Evolutionary conservation across 2,113 vertebrate species (phyloP).

Genomic region (Engraulis encrasicolus): DNA sequence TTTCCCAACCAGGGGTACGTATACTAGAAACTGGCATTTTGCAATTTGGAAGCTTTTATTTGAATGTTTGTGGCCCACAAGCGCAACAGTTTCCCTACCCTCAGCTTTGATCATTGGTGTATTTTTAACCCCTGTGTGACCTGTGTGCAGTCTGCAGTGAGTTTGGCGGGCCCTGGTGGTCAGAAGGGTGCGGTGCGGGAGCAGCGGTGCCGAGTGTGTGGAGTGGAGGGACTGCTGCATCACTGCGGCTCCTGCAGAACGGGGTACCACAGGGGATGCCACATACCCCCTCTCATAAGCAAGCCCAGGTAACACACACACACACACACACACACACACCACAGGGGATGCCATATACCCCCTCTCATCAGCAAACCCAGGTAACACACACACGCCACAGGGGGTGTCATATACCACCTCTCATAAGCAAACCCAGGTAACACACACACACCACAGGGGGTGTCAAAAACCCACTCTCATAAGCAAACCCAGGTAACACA

Average conservation of each 20-base stretch:
- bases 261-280: conserved; percentile 49
- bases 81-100: no score
- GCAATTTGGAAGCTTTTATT: no score
- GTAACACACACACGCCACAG: neutral
- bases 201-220: conserved; percentile 33
- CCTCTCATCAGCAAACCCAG: neutral
- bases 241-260: conserved; percentile 26
- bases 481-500: neutral
- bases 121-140: neutral
- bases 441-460: no score
- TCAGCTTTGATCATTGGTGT: no score
- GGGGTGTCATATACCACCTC: conserved; percentile 34
- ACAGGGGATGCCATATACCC: neutral
- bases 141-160: neutral
- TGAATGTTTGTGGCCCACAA: no score
- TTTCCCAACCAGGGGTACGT: no score
- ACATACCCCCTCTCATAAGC: conserved; percentile 28
- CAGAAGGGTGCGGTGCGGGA: neutral
- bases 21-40: no score
- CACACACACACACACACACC: neutral
- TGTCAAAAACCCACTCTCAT: conserved; percentile 37
- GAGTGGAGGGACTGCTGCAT: neutral
- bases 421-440: neutral
- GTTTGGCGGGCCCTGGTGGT: neutral
- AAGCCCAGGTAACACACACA: neutral